Percentiles rank a stretch among this genome's conserved stretches.
phyloP scores from a whole-genome alignment of 2,888 invertebrate species.

The Eilema caniola region DNA sequence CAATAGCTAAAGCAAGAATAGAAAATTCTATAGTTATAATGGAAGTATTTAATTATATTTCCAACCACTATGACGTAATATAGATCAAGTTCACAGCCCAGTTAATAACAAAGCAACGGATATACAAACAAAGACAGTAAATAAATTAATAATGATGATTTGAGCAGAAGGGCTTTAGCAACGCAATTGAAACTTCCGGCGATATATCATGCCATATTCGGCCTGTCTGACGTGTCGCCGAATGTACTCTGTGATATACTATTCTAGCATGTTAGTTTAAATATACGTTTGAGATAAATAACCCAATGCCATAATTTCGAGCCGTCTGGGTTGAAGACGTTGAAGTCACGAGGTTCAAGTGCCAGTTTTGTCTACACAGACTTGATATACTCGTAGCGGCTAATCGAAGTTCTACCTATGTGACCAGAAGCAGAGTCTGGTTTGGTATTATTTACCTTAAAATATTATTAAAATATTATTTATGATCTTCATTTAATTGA shows the following conservation, averaged over 20 bases:
- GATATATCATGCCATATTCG: slow-evolving; percentile 49
- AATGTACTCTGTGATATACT: slow-evolving; percentile 1
- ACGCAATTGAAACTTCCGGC: slow-evolving; percentile 76
- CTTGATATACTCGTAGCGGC: too few species aligned
- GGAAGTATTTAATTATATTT: background rate
- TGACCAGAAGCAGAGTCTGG: too few species aligned
- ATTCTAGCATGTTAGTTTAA: background rate
- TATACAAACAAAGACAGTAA: slow-evolving; percentile 57
- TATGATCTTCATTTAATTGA: too few species aligned
- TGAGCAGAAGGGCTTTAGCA: slow-evolving; percentile 65
- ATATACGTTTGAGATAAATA: background rate
- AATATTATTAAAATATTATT: too few species aligned
- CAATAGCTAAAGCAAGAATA: background rate
- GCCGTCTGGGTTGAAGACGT: too few species aligned
- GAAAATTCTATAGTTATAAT: background rate
- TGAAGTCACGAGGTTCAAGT: too few species aligned
- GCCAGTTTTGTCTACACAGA: too few species aligned
- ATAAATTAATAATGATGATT: slow-evolving; percentile 62
- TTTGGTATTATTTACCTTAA: too few species aligned
- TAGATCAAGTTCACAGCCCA: slow-evolving; percentile 31
- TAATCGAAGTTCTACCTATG: too few species aligned
- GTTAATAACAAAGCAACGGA: slow-evolving; percentile 47
- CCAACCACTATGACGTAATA: background rate
- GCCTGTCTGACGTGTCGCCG: slow-evolving; percentile 33
- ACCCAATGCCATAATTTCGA: too few species aligned